These are phyloP conservation scores for Scaptomyza parva DNA, from an alignment of 2,888 invertebrate genomes.

Conservation along the genomic window DNA sequence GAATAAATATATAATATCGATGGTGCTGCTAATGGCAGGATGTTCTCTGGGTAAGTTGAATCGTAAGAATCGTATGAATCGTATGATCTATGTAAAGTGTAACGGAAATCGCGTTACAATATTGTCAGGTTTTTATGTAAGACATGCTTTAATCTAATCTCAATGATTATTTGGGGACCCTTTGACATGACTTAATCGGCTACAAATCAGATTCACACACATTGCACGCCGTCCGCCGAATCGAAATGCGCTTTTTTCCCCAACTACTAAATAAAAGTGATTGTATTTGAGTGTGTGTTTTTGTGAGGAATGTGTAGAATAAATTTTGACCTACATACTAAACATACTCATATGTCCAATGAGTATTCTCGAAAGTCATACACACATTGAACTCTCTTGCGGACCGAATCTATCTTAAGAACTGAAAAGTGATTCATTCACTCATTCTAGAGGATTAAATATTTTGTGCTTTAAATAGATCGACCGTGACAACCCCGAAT, in stretches of 20 bases:
- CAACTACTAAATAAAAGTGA: constrained; percentile 69
- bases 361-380: constrained; percentile 8
- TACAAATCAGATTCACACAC: constrained; percentile 43
- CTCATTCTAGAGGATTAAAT: constrained; percentile 22
- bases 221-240: constrained; percentile 5
- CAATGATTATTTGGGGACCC: constrained; percentile 47
- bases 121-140: constrained; percentile 31
- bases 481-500: background rate
- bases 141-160: constrained; percentile 48
- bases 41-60: constrained; percentile 58
- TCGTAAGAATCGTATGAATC: too few relatives aligned
- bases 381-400: constrained; percentile 23
- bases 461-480: constrained; percentile 9
- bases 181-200: constrained; percentile 53
- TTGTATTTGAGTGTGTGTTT: constrained; percentile 44
- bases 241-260: constrained; percentile 29
- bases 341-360: constrained; percentile 33
- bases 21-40: constrained; percentile 48
- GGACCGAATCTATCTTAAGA: constrained; percentile 11
- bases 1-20: constrained; percentile 32
- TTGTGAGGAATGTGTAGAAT: constrained; percentile 46
- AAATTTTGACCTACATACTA: constrained; percentile 62
- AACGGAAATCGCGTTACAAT: constrained; percentile 43
- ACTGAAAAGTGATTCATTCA: constrained; percentile 26
- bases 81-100: constrained; percentile 22